Evolutionary conservation across 1,140 invertebrate genomes (phyloP), one percentile per base, ranked within the genome.

Genomic region (Trissolcus basalis): DNA sequence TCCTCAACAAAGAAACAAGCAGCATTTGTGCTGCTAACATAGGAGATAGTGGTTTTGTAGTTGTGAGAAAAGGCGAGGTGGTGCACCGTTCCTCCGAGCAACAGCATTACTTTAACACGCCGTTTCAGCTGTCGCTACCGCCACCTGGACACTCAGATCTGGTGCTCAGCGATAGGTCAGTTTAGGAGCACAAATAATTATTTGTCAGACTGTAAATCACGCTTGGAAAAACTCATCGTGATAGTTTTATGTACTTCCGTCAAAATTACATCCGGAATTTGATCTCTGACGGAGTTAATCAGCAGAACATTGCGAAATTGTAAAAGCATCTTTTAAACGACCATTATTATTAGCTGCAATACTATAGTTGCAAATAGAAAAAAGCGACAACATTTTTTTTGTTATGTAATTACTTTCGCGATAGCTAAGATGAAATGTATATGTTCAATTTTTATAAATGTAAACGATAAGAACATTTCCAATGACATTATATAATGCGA

Each of bases 31-130:
- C 97, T 7, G 97, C 97, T 9, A 99, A 99, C 89, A 96, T 99
- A 73, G 98, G 98, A n/a, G 98, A 99, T 88, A 98, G 96, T 83
- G 98, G 97, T 11, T 99, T 97, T 87, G 92, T 99, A 86, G 93
- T 99, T 35, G 94, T 98, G 41, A 90, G 97, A 12, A 91, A 93
- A 43, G 94, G 94, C 0, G 91, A 95, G 77, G 92, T 99, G 11
- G 93, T 99, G 14, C 95, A 97, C 86, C 92, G 96, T 58, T 97
- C 96, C 0, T 94, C 96, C 79, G 97, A 99, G 87, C 97, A 99
- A 84, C 96, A 98, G 81, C 97, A 99, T 88, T 98, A 98, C 86
- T 99, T 99, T 86, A 99, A 99, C 89, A 98, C 98, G 27, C 98
- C 98, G 6, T 99, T 97, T 90, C 97, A 99, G 88, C 90, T 99